Evolutionary conservation across 2,797 vertebrate species (phyloP).

Genomic region (Varecia variegata): DNA sequence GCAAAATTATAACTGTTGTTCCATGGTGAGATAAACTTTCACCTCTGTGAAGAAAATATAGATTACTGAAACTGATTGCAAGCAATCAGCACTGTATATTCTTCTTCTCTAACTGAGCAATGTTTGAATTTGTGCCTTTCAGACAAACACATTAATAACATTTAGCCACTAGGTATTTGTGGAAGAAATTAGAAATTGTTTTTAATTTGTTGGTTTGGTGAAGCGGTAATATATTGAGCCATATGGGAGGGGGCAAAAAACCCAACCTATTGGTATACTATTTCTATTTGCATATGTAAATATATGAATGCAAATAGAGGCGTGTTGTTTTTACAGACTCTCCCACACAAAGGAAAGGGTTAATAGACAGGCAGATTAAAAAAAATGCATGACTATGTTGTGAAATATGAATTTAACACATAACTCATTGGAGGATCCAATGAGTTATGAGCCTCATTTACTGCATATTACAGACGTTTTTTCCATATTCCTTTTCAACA

Average conservation of each 20-base stretch:
- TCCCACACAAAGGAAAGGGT: conserved; percentile 41
- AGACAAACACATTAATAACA: conserved; percentile 83
- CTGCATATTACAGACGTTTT: conserved; percentile 68
- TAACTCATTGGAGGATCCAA: conserved; percentile 62
- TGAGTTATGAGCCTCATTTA: conserved; percentile 75
- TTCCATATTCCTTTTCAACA: conserved; percentile 76
- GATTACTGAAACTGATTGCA: conserved; percentile 82
- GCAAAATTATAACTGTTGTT: conserved; percentile 81
- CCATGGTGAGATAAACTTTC: conserved; percentile 82
- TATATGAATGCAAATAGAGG: conserved; percentile 31
- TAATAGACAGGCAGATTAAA: conserved; percentile 44
- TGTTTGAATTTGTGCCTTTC: conserved; percentile 82
- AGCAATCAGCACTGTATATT: conserved; percentile 78
- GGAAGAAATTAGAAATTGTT: conserved; percentile 81
- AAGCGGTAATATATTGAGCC: conserved; percentile 71
- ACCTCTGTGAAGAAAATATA: conserved; percentile 81
- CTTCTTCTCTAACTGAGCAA: conserved; percentile 82
- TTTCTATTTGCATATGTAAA: conserved; percentile 73
- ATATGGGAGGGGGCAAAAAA: conserved; percentile 41
- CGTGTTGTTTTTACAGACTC: background rate
- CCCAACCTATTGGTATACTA: background rate
- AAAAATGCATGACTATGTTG: conserved; percentile 47
- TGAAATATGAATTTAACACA: conserved; percentile 67
- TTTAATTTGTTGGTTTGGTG: conserved; percentile 83
- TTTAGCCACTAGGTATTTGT: conserved; percentile 82